Evolutionary conservation across 1,140 invertebrate species (phyloP), one percentile per base, ranked within the genome.

Genomic region (Drosophila dunni): DNA sequence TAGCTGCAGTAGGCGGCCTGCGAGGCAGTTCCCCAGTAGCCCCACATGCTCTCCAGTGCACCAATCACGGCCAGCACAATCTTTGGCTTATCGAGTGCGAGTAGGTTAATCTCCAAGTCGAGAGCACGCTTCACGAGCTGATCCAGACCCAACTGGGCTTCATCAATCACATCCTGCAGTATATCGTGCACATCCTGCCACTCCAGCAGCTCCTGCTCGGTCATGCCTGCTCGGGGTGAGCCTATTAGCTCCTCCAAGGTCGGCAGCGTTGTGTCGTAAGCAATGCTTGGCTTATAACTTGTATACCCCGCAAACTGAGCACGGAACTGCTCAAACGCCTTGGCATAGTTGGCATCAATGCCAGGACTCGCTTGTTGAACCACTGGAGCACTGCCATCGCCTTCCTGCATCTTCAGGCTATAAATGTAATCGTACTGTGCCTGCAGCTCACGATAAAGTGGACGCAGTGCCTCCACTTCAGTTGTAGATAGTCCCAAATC

Each of bases 1-100:
- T 91, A 91, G 51, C 83, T 85, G 58, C 90, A 91, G 24, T 91
- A 91, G 56, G 90, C 90, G 5, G 90, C 86, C 29, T 83, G 78
- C 0, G 54, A 29, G 8, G 50, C 72, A 6, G 77, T 76, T 0
- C 78, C 83, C 69, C 83, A 84, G 15, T 71, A 68, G 2, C 72
- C 61, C 74, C 79, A 91, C 62, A 91, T 84, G 15, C 54, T 46
- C 0, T 56, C 61, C 24, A 91, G 54, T 0, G 60, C 90, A 2
- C 34, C 79, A 1, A 88, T 75, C n/a, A 84, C 78, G 4, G 75
- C 81, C 13, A 65, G 50, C 7, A 91, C 73, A 38, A 91, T 82
- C 66, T 91, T 91, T 2, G 86, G 90, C 20, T 91, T 91, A 63
- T 91, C 80, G 0, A 90, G 58, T 10, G 63, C 74, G 7, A 91